A percentile compares a stretch with the other conserved stretches of the same genome.
phyloP scores from a whole-genome alignment of 1,140 invertebrate genomes.

The Atopsyche davidsoni region DNA sequence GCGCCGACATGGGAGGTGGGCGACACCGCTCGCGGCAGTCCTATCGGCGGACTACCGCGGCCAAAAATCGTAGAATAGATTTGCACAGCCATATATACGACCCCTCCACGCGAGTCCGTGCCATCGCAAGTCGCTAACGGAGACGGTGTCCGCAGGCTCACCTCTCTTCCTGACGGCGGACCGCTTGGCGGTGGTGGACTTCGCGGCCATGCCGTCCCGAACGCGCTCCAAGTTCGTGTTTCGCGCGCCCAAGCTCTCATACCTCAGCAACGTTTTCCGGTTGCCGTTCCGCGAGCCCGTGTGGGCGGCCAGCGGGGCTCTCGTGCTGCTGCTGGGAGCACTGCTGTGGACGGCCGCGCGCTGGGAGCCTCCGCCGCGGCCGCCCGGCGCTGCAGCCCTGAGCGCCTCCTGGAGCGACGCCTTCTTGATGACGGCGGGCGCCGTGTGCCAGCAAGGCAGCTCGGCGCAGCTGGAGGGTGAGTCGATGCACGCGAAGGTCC shows the following conservation, averaged over 20 bases:
- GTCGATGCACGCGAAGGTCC: too few relatives aligned
- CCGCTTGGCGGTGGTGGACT: constrained; percentile 53
- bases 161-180: constrained; percentile 55
- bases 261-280: constrained; percentile 57
- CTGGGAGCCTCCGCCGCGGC: constrained; percentile 33
- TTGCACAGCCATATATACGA: too few relatives aligned
- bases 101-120: too few relatives aligned
- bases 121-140: too few relatives aligned
- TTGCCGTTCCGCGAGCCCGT: constrained; percentile 55
- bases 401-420: constrained; percentile 37
- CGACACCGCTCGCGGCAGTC: too few relatives aligned
- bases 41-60: too few relatives aligned
- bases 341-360: constrained; percentile 39
- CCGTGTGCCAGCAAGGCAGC: constrained; percentile 48
- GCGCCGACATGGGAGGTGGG: constrained; percentile 58
- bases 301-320: constrained; percentile 49
- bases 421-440: constrained; percentile 40
- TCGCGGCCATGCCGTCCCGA: constrained; percentile 54
- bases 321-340: constrained; percentile 44
- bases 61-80: too few relatives aligned
- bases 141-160: constrained; percentile 52
- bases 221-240: constrained; percentile 59
- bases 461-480: constrained; percentile 41
- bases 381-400: constrained; percentile 10
- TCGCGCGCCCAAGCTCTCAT: constrained; percentile 59